Conservation (phyloP, 2,888 invertebrate species). For the Lithophane socia region DNA sequence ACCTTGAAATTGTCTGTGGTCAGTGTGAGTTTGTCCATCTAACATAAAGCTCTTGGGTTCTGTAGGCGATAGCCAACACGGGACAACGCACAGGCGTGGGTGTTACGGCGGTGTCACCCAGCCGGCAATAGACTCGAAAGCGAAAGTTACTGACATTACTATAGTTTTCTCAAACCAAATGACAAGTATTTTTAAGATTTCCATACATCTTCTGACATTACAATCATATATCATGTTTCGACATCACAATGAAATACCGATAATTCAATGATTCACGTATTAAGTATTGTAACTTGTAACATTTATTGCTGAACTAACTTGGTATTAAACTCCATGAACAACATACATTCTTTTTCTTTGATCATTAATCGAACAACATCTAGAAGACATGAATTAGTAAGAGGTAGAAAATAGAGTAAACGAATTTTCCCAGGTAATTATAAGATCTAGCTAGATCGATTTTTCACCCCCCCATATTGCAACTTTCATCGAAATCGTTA, state of each 20-base stretch:
- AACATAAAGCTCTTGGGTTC: slow-evolving; percentile 73
- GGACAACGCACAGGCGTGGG: slow-evolving; percentile 69
- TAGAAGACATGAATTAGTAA: slow-evolving; percentile 22
- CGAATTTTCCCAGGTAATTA: too few relatives aligned
- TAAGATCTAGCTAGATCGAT: too few relatives aligned
- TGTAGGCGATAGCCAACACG: slow-evolving; percentile 63
- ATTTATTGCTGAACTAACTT: slow-evolving; percentile 20
- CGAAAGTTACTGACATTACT: slow-evolving; percentile 69
- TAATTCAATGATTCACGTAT: slow-evolving; percentile 41
- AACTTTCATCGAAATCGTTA: too few relatives aligned
- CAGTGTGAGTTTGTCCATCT: slow-evolving; percentile 69
- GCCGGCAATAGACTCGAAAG: slow-evolving; percentile 63
- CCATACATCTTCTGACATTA: slow-evolving; percentile 31
- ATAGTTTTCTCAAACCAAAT: slow-evolving; percentile 51
- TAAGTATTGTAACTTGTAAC: slow-evolving; percentile 28
- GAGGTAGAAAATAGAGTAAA: too few relatives aligned
- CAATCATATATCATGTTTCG: slow-evolving; percentile 50
- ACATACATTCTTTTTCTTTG: slow-evolving; percentile 18
- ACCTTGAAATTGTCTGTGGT: slow-evolving; percentile 76
- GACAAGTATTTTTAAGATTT: slow-evolving; percentile 33
- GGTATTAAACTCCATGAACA: slow-evolving; percentile 21
- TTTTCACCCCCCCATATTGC: too few relatives aligned
- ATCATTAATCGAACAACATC: slow-evolving; percentile 11
- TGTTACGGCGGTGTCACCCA: slow-evolving; percentile 71
- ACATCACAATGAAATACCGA: slow-evolving; percentile 40